Evolutionary conservation across 2,888 invertebrate species (phyloP), one percentile per base, ranked within the genome.

Genomic region (Metalampra italica): DNA sequence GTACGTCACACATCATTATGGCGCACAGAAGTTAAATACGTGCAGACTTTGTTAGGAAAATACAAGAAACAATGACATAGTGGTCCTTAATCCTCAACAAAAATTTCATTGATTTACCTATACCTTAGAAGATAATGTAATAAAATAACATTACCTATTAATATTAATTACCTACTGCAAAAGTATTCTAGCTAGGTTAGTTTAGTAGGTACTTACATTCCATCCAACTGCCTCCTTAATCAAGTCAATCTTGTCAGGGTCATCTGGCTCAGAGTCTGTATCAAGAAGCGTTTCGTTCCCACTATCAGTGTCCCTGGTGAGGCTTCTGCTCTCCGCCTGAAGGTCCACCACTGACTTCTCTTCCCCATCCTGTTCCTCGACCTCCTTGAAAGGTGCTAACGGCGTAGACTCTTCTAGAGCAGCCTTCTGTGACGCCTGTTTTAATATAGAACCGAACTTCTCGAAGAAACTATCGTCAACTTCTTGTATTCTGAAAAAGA

Each of bases 391-490:
- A 7, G 91, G 90, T 9, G 91, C 91, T 47, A 92, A 66, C 0
- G 91, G 90, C 9, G 91, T 91, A 1, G 90, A 77, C 56, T 93
- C 91, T 54, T 90, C 87, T 46, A 87, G 71, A 22, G 91, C 91
- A 0, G 92, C 92, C 54, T 86, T 90, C 61, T 89, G 90, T n/a
- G 91, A 91, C 0, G 86, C 90, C 70, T 93, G 93, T 46, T 92
- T 91, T 48, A 96, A 80, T 45, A 95, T 86, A 0, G 94, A 93
- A 0, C 95, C 95, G 64, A 96, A 94, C 68, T 94, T 94, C 75
- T 96, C 96, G 73, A 96, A 96, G 79, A 96, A 96, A 45, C 95
- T 94, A 60, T 94, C 95, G 76, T 96, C 96, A 13, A 94, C 91
- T 83, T 95, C 94, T 86, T 95, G 95, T 57, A 96, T 91, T 86